These are phyloP conservation scores for Dendrocincla fuliginosa DNA, from an alignment of 2,797 vertebrate genomes.

Conservation along the genomic window DNA sequence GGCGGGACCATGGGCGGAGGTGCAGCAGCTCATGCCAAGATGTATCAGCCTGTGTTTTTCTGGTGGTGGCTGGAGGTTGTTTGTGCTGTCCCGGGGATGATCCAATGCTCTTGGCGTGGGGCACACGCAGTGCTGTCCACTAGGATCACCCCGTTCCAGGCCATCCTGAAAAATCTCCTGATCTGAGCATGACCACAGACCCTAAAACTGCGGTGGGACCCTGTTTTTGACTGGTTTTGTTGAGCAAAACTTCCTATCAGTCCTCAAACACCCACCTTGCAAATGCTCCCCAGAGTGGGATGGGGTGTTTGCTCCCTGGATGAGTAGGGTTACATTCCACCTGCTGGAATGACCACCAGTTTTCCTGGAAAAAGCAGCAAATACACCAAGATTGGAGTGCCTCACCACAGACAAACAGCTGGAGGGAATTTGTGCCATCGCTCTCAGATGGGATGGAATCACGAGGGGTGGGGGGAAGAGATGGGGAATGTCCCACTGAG, in stretches of 20 bases:
- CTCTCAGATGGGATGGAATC: not conserved
- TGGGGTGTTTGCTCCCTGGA: rapidly evolving
- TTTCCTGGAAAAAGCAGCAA: not conserved
- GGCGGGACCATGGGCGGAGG: slow-evolving; percentile 33
- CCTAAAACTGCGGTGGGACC: not conserved
- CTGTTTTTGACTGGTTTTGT: not conserved
- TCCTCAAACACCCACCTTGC: too few relatives aligned
- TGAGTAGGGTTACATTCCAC: not conserved
- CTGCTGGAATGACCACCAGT: rapidly evolving
- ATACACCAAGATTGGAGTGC: not conserved
- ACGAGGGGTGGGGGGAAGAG: not conserved
- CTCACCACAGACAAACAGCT: rapidly evolving
- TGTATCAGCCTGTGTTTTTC: slow-evolving; percentile 53
- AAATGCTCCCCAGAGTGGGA: rapidly evolving
- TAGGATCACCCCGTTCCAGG: rapidly evolving
- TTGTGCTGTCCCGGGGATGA: slow-evolving; percentile 37
- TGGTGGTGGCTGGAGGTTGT: slow-evolving; percentile 37
- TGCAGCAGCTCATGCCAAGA: slow-evolving; percentile 23
- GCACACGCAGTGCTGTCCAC: rapidly evolving
- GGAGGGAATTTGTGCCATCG: rapidly evolving
- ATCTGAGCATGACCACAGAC: rapidly evolving
- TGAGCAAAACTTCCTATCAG: not conserved
- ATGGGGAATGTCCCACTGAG: not conserved
- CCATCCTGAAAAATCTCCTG: rapidly evolving
- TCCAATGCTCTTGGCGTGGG: slow-evolving; percentile 48